Conservation (phyloP, 2,797 vertebrate genomes). For the Pseudocheirus occidentalis region DNA sequence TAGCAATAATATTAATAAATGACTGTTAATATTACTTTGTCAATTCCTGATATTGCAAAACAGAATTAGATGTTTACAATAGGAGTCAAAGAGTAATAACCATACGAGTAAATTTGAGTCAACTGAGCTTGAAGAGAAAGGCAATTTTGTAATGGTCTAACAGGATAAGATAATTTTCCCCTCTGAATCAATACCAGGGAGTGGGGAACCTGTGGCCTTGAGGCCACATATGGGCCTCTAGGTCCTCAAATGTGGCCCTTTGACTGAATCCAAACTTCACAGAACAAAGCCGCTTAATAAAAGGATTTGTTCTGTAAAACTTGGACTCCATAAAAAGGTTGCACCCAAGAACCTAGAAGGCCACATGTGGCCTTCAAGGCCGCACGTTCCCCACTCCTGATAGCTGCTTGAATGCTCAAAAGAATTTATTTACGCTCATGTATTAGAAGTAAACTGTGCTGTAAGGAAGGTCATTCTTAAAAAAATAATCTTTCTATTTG, state of each 20-base stretch:
- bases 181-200: not conserved
- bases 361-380: no score
- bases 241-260: no score
- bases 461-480: not conserved
- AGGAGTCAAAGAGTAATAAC: not conserved
- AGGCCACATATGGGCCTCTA: no score
- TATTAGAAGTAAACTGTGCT: not conserved
- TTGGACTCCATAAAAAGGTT: no score
- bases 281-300: no score
- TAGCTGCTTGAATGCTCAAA: not conserved
- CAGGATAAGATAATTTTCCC: not conserved
- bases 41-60: constrained; percentile 21
- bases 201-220: no score
- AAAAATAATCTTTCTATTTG: not conserved
- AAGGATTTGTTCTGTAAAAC: no score
- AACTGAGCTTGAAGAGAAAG: not conserved
- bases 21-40: not conserved
- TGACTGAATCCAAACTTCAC: no score
- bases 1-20: not conserved
- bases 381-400: no score
- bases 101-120: not conserved
- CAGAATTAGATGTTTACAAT: not conserved
- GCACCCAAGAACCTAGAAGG: no score
- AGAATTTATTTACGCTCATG: not conserved
- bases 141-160: not conserved